Conservation (phyloP, 2,797 vertebrate species). For the Cetoscarus ocellatus region DNA sequence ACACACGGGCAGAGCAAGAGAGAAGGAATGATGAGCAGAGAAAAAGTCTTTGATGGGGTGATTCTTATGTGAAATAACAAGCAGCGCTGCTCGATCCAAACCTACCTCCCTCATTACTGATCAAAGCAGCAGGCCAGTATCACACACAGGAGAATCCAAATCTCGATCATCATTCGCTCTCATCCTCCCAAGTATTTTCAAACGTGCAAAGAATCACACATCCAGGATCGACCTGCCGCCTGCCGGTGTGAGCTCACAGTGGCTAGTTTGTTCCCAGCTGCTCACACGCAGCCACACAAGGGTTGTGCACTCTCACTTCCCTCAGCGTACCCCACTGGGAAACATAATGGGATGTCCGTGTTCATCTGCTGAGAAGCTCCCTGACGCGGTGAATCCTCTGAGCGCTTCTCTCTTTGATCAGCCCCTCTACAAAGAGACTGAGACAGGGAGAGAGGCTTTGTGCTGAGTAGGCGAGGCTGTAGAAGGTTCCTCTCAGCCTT, state of each 20-base stretch:
- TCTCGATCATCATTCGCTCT: constrained; percentile 35
- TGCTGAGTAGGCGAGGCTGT: constrained; percentile 68
- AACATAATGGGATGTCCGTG: constrained; percentile 63
- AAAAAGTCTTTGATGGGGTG: constrained; percentile 65
- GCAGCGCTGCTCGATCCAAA: constrained; percentile 26
- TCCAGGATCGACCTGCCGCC: not conserved
- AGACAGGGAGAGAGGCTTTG: constrained; percentile 60
- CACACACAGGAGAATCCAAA: constrained; percentile 28
- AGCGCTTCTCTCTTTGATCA: constrained; percentile 64
- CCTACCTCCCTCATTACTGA: constrained; percentile 62
- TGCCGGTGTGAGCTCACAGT: constrained; percentile 12
- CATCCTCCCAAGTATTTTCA: constrained; percentile 10
- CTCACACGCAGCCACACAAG: constrained; percentile 11
- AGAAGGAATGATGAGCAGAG: constrained; percentile 14
- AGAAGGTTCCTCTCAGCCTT: constrained; percentile 56
- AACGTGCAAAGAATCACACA: constrained; percentile 35
- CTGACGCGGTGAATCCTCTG: constrained; percentile 63
- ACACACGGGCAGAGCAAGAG: constrained; percentile 20
- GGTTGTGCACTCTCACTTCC: constrained; percentile 17
- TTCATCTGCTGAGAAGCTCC: constrained; percentile 56
- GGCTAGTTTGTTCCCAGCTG: constrained; percentile 3
- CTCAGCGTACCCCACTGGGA: constrained; percentile 36
- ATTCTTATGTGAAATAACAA: constrained; percentile 69
- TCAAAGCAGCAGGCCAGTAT: constrained; percentile 58
- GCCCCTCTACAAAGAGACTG: constrained; percentile 58